Conservation (phyloP, 1,140 invertebrate genomes). For the Drosophila parvula region DNA sequence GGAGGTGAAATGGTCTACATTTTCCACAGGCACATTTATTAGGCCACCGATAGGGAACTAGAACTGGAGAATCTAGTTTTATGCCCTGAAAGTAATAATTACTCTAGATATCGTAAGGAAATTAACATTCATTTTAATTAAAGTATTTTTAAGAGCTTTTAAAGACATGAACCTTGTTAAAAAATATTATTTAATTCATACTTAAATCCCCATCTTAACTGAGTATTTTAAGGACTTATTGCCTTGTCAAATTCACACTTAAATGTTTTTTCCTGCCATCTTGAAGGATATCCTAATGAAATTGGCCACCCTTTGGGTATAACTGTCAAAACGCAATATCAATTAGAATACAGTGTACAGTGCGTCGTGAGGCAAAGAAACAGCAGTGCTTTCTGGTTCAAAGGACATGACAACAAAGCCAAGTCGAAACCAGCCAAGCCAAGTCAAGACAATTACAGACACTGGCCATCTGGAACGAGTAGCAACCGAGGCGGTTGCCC, state of each 20-base stretch:
- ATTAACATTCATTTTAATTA: too few relatives aligned
- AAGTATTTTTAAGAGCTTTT: background rate
- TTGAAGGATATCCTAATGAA: background rate
- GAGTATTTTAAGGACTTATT: background rate
- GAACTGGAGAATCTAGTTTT: background rate
- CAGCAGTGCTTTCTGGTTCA: background rate
- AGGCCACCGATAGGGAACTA: background rate
- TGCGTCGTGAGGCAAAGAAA: background rate
- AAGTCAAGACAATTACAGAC: slow-evolving; percentile 40
- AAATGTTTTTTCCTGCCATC: background rate
- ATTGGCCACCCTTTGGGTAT: background rate
- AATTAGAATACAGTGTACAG: slow-evolving; percentile 36
- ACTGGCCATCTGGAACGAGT: slow-evolving; percentile 15
- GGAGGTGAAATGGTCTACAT: slow-evolving; percentile 11
- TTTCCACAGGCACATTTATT: background rate
- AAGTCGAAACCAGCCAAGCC: slow-evolving; percentile 11
- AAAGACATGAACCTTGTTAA: too few relatives aligned
- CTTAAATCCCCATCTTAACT: background rate
- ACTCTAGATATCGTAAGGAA: too few relatives aligned
- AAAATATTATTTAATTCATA: background rate
- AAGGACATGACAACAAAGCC: slow-evolving; percentile 31
- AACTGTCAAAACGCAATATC: slow-evolving; percentile 39
- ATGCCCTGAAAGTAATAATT: too few relatives aligned
- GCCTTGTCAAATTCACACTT: background rate
- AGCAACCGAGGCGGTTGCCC: slow-evolving; percentile 1